These are phyloP conservation scores for Acrocephalus arundinaceus DNA, from an alignment of 2,113 vertebrate species.

Conservation along the genomic window DNA sequence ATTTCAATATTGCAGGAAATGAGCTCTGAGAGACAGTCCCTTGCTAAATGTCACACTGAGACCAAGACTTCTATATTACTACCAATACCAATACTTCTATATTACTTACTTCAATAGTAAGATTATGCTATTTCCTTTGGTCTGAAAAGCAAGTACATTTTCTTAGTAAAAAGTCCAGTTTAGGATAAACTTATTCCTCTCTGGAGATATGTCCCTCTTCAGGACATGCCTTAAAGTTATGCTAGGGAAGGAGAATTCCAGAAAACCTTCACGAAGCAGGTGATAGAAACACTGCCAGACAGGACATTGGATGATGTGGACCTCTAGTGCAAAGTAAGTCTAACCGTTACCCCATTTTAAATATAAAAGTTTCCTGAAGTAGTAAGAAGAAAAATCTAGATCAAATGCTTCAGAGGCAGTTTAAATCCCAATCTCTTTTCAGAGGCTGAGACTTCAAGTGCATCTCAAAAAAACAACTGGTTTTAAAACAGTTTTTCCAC, in stretches of 20 bases:
- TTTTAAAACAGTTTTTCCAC: neutral
- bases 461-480: neutral
- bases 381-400: neutral
- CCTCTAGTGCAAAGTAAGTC: neutral
- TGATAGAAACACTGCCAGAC: neutral
- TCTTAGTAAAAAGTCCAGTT: neutral
- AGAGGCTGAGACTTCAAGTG: neutral
- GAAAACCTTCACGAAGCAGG: neutral
- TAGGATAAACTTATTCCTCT: neutral
- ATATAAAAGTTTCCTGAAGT: neutral
- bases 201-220: neutral
- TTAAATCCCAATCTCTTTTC: neutral
- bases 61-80: neutral
- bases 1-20: neutral
- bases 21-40: neutral
- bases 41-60: neutral
- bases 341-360: neutral
- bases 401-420: neutral
- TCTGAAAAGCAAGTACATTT: neutral
- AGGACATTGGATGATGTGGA: neutral
- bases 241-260: neutral
- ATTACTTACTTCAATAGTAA: neutral
- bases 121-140: neutral
- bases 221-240: neutral
- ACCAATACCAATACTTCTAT: too few relatives aligned